Conservation (phyloP, 1,140 invertebrate genomes). For the Venustaconcha ellipsiformis region DNA sequence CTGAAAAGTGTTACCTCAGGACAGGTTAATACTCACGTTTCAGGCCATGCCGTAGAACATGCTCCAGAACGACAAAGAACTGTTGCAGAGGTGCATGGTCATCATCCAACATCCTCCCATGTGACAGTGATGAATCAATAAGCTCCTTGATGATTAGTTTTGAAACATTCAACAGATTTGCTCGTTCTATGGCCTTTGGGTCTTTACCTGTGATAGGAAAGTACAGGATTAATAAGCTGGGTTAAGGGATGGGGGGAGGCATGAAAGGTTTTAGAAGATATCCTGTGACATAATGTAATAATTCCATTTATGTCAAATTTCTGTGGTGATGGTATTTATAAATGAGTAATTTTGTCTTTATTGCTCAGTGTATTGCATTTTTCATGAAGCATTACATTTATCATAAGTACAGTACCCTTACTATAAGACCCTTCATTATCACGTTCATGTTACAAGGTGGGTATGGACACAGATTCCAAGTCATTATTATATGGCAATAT, state of each 20-base stretch:
- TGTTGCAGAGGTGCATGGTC: slow-evolving; percentile 93
- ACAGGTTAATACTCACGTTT: slow-evolving; percentile 78
- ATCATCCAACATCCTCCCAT: slow-evolving; percentile 83
- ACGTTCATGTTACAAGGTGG: too few species aligned
- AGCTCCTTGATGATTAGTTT: slow-evolving; percentile 98
- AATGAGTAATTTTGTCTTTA: too few species aligned
- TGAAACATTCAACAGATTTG: slow-evolving; percentile 96
- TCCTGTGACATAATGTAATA: too few species aligned
- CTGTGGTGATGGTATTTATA: too few species aligned
- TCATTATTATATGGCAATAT: too few species aligned
- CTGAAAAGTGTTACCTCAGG: background rate
- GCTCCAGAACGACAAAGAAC: slow-evolving; percentile 97
- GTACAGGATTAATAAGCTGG: background rate
- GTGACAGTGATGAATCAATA: slow-evolving; percentile 90
- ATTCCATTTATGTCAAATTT: too few species aligned
- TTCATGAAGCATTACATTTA: too few species aligned
- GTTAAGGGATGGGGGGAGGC: too few species aligned
- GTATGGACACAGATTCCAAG: too few species aligned
- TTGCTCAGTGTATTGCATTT: too few species aligned
- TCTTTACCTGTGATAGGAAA: slow-evolving; percentile 61
- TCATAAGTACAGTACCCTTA: too few species aligned
- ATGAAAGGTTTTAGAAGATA: background rate
- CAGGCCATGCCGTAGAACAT: slow-evolving; percentile 93
- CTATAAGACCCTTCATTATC: too few species aligned
- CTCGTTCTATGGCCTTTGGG: slow-evolving; percentile 90